phyloP scores from a whole-genome alignment of 2,113 vertebrate species.

The Dissostichus mawsoni region DNA sequence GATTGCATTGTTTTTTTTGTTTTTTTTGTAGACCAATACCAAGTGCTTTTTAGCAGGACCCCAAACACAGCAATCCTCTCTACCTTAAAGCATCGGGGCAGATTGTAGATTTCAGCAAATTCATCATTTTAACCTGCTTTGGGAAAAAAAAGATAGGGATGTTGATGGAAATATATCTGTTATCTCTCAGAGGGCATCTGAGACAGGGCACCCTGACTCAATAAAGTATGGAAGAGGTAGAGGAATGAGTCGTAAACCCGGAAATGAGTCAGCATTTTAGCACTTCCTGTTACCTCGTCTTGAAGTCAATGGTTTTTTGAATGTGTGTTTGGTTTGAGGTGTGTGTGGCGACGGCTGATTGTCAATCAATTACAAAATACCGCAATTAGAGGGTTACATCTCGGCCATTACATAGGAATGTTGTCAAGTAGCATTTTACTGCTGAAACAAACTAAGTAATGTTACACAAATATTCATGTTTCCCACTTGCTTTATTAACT shows the following conservation, averaged over 20 bases:
- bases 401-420: background rate
- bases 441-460: too few species aligned
- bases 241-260: too few species aligned
- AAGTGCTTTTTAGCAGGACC: constrained; percentile 15
- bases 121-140: constrained; percentile 40
- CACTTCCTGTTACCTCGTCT: too few species aligned
- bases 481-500: too few species aligned
- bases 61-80: constrained; percentile 40
- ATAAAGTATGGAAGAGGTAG: too few species aligned
- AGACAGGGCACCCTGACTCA: background rate
- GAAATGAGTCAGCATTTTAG: too few species aligned
- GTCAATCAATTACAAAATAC: constrained; percentile 41
- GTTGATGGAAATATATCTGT: constrained; percentile 52
- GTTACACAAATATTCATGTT: too few species aligned
- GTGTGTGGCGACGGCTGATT: too few species aligned
- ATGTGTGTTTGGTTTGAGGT: background rate
- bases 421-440: too few species aligned
- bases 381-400: constrained; percentile 27
- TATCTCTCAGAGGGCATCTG: constrained; percentile 57
- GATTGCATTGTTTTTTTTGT: constrained; percentile 64
- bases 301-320: too few species aligned
- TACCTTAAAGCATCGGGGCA: constrained; percentile 27
- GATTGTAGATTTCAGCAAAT: constrained; percentile 64
- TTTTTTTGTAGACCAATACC: constrained; percentile 13
- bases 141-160: constrained; percentile 39